A percentile compares a stretch with the other conserved stretches of the same genome.
phyloP scores from a whole-genome alignment of 2,797 vertebrate genomes.

The Malacoctenus gilli region DNA sequence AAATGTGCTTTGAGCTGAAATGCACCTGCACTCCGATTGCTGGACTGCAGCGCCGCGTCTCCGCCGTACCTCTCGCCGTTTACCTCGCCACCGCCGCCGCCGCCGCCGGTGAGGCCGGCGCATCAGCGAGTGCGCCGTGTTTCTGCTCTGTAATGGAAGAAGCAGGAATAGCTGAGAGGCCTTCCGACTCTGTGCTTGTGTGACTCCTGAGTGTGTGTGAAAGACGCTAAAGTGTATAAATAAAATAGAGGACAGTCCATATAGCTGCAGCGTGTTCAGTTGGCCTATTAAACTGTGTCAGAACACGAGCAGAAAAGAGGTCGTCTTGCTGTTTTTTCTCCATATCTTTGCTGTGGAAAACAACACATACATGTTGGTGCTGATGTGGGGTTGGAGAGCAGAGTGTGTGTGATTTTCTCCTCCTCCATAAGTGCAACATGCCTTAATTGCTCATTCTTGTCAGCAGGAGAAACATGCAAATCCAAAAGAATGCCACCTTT shows the following conservation, averaged over 20 bases:
- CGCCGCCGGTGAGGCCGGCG: conserved; percentile 8
- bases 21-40: no score
- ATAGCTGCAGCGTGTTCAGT: conserved; percentile 8
- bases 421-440: conserved; percentile 42
- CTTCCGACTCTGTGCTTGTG: conserved; percentile 7
- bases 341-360: neutral
- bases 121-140: conserved; percentile 41
- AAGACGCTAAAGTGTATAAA: conserved; percentile 19
- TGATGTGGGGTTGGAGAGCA: conserved; percentile 37
- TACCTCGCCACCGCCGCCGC: no score
- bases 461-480: conserved; percentile 60
- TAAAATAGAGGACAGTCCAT: conserved; percentile 21
- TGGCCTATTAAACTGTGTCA: conserved; percentile 11
- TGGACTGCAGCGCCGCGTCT: no score
- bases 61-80: no score
- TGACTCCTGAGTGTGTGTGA: conserved; percentile 8
- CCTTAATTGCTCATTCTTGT: conserved; percentile 65
- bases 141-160: conserved; percentile 53
- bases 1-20: no score
- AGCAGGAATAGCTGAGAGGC: conserved; percentile 46
- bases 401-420: conserved; percentile 62
- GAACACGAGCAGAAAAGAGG: conserved; percentile 9
- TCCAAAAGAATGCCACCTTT: no score
- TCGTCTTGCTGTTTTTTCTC: neutral
- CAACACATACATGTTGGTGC: conserved; percentile 12